phyloP scores from a whole-genome alignment of 2,888 invertebrate species.

The Caenorhabditis doughertyi region DNA sequence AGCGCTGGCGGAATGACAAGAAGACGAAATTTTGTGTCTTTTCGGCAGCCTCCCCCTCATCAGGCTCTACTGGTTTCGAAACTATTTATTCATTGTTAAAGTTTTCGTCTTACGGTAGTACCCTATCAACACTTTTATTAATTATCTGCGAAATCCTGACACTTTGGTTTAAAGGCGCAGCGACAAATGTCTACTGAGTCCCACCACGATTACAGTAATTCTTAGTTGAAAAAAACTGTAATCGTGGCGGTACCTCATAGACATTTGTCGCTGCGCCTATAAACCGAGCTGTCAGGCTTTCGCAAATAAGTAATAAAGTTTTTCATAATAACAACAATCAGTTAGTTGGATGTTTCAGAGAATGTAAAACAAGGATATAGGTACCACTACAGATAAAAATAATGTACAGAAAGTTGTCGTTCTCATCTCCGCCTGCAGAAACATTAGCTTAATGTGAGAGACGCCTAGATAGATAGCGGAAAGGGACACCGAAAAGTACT shows the following conservation, averaged over 20 bases:
- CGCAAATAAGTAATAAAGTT: too few relatives aligned
- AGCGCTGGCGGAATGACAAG: conserved; percentile 26
- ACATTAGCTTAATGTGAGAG: conserved; percentile 27
- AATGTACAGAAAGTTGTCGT: conserved; percentile 13
- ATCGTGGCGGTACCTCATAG: too few relatives aligned
- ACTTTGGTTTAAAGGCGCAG: too few relatives aligned
- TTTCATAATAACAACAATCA: too few relatives aligned
- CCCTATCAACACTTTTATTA: background rate
- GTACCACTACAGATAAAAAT: conserved; percentile 6
- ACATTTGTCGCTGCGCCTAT: too few relatives aligned
- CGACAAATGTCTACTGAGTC: too few relatives aligned
- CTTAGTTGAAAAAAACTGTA: too few relatives aligned
- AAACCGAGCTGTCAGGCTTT: too few relatives aligned
- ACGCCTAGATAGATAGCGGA: conserved; percentile 40
- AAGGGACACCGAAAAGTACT: conserved; percentile 53
- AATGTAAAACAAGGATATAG: background rate
- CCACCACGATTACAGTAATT: too few relatives aligned
- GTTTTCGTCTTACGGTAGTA: too few relatives aligned
- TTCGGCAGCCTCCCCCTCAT: conserved; percentile 26
- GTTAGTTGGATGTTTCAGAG: background rate
- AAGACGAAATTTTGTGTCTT: conserved; percentile 37
- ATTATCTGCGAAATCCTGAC: background rate
- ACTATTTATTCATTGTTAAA: conserved; percentile 16
- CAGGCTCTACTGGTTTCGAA: conserved; percentile 48
- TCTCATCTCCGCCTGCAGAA: conserved; percentile 19